These are phyloP conservation scores for Phrynosoma blainvillii DNA, from an alignment of 2,113 vertebrate genomes.

Conservation along the genomic window DNA sequence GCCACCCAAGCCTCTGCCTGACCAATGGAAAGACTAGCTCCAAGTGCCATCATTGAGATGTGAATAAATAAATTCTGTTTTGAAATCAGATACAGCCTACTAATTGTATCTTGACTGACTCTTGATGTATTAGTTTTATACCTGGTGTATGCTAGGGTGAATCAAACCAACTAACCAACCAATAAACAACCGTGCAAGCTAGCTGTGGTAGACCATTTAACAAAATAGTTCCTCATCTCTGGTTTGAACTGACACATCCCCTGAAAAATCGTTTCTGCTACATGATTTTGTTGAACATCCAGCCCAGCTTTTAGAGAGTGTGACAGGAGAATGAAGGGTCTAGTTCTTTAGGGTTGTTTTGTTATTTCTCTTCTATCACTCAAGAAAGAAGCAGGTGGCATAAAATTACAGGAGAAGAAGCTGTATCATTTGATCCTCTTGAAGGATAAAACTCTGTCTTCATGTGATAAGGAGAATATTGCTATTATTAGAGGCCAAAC, in stretches of 20 bases:
- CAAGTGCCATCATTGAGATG: no score
- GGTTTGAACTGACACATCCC: not conserved
- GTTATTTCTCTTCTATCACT: not conserved
- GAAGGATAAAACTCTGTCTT: slow-evolving; percentile 38
- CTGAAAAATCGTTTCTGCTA: not conserved
- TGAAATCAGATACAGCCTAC: slow-evolving; percentile 21
- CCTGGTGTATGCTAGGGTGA: not conserved
- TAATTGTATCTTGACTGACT: slow-evolving; percentile 24
- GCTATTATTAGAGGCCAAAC: not conserved
- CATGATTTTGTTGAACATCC: not conserved
- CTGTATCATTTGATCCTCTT: slow-evolving; percentile 17
- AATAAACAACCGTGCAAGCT: not conserved
- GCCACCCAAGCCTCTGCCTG: no score
- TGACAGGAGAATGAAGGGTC: not conserved
- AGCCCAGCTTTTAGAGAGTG: not conserved
- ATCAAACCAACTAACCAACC: not conserved
- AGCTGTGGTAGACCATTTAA: not conserved
- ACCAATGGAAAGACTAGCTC: no score
- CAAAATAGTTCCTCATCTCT: not conserved
- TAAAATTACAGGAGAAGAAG: slow-evolving; percentile 21
- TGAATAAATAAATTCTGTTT: not conserved
- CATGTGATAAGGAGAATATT: not conserved
- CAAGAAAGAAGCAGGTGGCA: not conserved
- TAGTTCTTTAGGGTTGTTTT: not conserved
- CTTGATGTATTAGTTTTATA: not conserved